Evolutionary conservation across 1,140 invertebrate species (phyloP).

Genomic region (Drosophila pachea): DNA sequence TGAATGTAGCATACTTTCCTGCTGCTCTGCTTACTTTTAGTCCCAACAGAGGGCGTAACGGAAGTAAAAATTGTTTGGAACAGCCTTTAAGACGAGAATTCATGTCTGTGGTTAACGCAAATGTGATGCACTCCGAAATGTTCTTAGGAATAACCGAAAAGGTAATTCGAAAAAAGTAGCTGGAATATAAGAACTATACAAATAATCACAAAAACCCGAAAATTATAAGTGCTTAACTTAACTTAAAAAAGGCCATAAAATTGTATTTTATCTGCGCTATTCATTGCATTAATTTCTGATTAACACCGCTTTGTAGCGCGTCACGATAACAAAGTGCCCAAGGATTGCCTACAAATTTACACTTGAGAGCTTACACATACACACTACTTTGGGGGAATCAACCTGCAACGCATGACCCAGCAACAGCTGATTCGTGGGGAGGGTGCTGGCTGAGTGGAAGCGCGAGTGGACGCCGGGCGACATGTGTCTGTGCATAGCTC

Average conservation of each 20-base stretch:
- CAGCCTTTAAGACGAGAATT: too few species aligned
- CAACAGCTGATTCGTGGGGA: neutral
- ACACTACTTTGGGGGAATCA: neutral
- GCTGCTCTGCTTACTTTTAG: too few species aligned
- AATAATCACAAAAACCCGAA: slow-evolving; percentile 30
- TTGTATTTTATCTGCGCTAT: neutral
- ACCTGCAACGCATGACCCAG: slow-evolving; percentile 7
- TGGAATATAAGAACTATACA: neutral
- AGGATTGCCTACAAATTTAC: slow-evolving; percentile 72
- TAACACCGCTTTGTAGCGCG: slow-evolving; percentile 32
- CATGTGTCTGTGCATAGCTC: slow-evolving; percentile 26
- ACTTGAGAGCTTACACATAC: slow-evolving; percentile 35
- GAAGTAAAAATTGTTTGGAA: too few species aligned
- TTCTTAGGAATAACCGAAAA: too few species aligned
- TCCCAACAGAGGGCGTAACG: too few species aligned
- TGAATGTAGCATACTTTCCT: too few species aligned
- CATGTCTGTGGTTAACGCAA: too few species aligned
- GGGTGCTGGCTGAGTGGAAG: too few species aligned
- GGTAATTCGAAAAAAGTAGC: neutral
- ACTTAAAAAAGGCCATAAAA: slow-evolving; percentile 47
- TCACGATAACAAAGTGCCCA: slow-evolving; percentile 27
- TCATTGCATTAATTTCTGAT: slow-evolving; percentile 43
- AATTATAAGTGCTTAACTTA: slow-evolving; percentile 49
- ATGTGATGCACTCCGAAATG: too few species aligned
- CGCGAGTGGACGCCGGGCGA: neutral